phyloP scores from a whole-genome alignment of 2,888 invertebrate species.

The Fragum sueziense region DNA sequence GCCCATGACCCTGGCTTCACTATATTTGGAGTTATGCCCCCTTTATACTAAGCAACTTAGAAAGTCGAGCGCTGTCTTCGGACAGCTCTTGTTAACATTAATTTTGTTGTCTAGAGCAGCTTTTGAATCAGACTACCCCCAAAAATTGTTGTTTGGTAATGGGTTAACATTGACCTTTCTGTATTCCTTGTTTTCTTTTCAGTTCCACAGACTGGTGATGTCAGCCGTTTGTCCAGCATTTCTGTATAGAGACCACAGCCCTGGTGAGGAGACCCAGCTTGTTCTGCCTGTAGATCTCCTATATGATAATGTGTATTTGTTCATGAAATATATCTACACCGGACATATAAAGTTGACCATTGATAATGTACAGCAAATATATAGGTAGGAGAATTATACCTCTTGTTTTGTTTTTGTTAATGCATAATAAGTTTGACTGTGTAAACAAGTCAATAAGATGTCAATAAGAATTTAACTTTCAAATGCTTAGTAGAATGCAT shows the following conservation, averaged over 20 bases:
- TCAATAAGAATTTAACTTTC: not conserved
- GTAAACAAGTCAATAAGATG: not conserved
- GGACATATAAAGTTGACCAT: conserved; percentile 61
- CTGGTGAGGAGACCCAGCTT: conserved; percentile 33
- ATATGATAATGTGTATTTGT: conserved; percentile 56
- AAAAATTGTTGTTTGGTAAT: no score
- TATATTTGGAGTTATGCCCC: no score
- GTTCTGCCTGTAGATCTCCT: conserved; percentile 61
- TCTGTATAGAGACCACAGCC: conserved; percentile 24
- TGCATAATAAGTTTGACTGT: not conserved
- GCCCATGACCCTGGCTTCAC: no score
- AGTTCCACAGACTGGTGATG: conserved; percentile 68
- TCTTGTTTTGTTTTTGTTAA: not conserved
- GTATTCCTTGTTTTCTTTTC: conserved; percentile 41
- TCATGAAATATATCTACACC: conserved; percentile 65
- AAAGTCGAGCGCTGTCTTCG: no score
- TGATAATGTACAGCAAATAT: conserved; percentile 65
- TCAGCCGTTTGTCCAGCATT: conserved; percentile 58
- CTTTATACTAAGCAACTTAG: no score
- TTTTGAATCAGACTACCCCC: no score
- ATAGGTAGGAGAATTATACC: conserved; percentile 41
- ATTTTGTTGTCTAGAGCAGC: no score
- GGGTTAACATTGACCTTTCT: no score
- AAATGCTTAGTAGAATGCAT: not conserved
- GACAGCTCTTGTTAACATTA: no score